Base-by-base conservation (phyloP, 2,797 vertebrate genomes). In the Sorex maritimensis region DNA sequence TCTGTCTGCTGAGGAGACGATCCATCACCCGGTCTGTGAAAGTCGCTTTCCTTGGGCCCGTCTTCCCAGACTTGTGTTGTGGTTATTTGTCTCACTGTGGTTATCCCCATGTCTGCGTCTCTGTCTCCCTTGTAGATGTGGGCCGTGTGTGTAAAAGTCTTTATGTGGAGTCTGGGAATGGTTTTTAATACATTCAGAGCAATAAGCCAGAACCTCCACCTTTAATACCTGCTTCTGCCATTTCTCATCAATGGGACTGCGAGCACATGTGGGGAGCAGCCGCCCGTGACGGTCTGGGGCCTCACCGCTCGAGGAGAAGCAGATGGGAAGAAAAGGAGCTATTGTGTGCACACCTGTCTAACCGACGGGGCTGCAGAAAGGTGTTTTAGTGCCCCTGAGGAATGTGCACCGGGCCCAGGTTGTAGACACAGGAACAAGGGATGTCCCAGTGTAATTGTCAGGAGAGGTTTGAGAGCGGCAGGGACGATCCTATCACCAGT, bases 161-260 rank as follows among this genome's bases (percentile, higher is more conserved):
- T 97, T 95, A 97, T 95, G 94, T 96, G 95, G 85, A 95, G 94
- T 96, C 95, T 97, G 97, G 96, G 96, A 96, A 95, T 84, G 93
- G 84, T 95, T 97, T 96, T 96, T 94, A 97, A 95, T 96, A 92
- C 96, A 88, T 85, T 84, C 74, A 71, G 90, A 96, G 96, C 95
- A 90, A 88, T 94, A 96, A 96, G 96, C 92, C 95, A 96, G 94
- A 96, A 86, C 90, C 90, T 95, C 88, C 86, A 96, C 94, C 95
- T 96, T 86, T 94, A 95, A 96, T 96, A 97, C 97, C 96, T 97
- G 96, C 92, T 95, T 79, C 96, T 95, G 95, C 94, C 90, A 73
- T 96, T 96, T 95, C 92, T 95, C 96, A 95, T 95, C 96, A 94
- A 7, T 24, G 68, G 79, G 82, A 88, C 89, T 91, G 52, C 71